phyloP scores from a whole-genome alignment of 2,113 vertebrate genomes.

The Mastomys natalensis region DNA sequence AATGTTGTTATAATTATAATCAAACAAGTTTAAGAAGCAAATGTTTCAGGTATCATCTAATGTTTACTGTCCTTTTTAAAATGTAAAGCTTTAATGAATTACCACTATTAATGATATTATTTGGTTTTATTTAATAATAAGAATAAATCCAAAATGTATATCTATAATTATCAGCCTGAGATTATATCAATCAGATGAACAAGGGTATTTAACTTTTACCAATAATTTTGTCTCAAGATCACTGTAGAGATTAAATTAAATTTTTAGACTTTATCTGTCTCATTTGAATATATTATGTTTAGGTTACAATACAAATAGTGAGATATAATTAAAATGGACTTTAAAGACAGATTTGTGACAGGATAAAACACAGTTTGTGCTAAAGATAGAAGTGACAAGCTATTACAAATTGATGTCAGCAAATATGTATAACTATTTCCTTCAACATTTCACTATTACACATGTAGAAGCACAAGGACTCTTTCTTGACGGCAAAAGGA shows the following conservation, averaged over 20 bases:
- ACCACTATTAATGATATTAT: conserved; percentile 61
- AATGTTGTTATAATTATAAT: neutral
- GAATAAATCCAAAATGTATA: conserved; percentile 45
- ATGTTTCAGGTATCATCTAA: conserved; percentile 12
- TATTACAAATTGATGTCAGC: neutral
- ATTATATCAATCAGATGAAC: neutral
- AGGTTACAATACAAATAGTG: conserved; percentile 20
- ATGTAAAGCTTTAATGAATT: conserved; percentile 28
- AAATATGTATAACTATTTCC: neutral
- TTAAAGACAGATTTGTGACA: conserved; percentile 21
- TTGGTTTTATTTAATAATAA: conserved; percentile 53
- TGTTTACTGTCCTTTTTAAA: conserved; percentile 48
- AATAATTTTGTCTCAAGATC: conserved; percentile 58
- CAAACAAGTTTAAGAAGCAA: conserved; percentile 36
- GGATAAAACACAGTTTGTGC: neutral
- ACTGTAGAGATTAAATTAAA: neutral
- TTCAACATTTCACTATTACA: neutral
- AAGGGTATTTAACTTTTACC: conserved; percentile 34
- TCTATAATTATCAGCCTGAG: conserved; percentile 9
- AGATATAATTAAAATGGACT: neutral
- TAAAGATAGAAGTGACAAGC: neutral
- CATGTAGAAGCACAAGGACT: neutral
- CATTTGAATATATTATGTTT: neutral
- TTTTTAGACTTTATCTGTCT: neutral
- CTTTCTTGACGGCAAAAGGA: neutral